A percentile compares a stretch with the other conserved stretches of the same genome.
phyloP scores from a whole-genome alignment of 2,888 invertebrate genomes.

The Andrena bucephala region DNA sequence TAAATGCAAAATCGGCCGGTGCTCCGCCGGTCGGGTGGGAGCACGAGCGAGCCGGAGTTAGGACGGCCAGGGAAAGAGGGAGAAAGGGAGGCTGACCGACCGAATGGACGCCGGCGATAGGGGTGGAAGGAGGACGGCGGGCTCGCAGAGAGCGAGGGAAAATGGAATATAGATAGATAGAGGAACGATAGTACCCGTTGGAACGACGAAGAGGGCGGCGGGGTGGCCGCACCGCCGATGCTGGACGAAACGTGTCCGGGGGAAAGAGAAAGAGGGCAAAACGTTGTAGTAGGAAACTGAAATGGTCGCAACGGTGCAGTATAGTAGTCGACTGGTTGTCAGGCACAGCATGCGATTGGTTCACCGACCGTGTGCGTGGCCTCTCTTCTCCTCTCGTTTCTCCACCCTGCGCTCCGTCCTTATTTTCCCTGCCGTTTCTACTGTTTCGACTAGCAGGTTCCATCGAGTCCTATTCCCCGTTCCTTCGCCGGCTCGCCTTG shows the following conservation, averaged over 20 bases:
- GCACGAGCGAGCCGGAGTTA: slow-evolving; percentile 37
- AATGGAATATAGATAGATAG: slow-evolving; percentile 72
- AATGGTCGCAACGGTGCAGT: slow-evolving; percentile 80
- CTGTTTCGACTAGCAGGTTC: slow-evolving; percentile 55
- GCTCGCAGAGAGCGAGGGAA: slow-evolving; percentile 61
- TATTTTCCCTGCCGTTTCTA: slow-evolving; percentile 59
- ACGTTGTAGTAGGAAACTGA: slow-evolving; percentile 78
- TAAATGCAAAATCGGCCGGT: slow-evolving; percentile 84
- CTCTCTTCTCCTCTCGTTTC: slow-evolving; percentile 67
- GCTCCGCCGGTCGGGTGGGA: slow-evolving; percentile 68
- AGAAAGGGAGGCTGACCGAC: slow-evolving; percentile 57
- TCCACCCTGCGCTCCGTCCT: slow-evolving; percentile 57
- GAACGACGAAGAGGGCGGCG: slow-evolving; percentile 44
- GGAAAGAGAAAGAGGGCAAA: slow-evolving; percentile 61
- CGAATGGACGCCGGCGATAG: slow-evolving; percentile 41
- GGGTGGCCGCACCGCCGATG: slow-evolving; percentile 48
- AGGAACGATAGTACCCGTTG: slow-evolving; percentile 66
- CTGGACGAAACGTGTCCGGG: slow-evolving; percentile 64
- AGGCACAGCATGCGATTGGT: slow-evolving; percentile 81
- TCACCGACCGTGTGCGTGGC: slow-evolving; percentile 72
- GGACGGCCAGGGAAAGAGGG: slow-evolving; percentile 43
- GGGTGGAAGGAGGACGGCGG: slow-evolving; percentile 48
- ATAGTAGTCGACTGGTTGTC: slow-evolving; percentile 80
- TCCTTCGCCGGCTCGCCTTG: slow-evolving; percentile 28
- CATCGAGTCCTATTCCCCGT: slow-evolving; percentile 31